Base-by-base conservation (phyloP, 2,113 vertebrate genomes). In the Synchiropus splendidus region DNA sequence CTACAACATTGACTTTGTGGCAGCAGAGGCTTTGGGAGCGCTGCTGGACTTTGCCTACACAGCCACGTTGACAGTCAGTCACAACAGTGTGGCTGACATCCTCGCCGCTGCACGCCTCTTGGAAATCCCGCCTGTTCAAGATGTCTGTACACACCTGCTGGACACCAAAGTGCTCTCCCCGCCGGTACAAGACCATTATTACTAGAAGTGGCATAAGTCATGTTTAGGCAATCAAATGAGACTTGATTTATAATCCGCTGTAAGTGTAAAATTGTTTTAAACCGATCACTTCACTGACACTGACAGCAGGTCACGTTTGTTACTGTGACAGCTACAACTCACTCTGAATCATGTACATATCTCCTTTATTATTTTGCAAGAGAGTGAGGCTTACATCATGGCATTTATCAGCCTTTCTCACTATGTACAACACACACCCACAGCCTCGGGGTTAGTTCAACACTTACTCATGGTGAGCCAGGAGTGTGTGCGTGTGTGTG, bases 1-100 rank as follows among this genome's bases (percentile, higher is more conserved):
- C 72, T 99, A 99, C 58, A 87, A 85, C 79, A 88, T 99, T 36
- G 95, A 99, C 87, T 99, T 99, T 58, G 89, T 97, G 76, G 86
- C 81, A 0, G 89, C 91, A 0, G 95, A 96, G 6, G 90, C 93
- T 1, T 81, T 99, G 57, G 89, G 89, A 1, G 92, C 94, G 0
- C 85, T 99, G 77, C 83, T 99, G 81, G 95, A 98, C 83, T 99
- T 97, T 66, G 95, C 92, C 70, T 99, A 99, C 83, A 97, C 94
- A 0, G 93, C 95, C 61, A 99, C 95, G 6, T 85, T 99, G 38
- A 98, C 92, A 1, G 86, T 97, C 77, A 98, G 91, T 83, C 92
- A 90, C 51, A 87, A 86, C 42, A 97, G 90, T 1, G 91, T 96
- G 77, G 84, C 84, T 1, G 94, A 93, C 73, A 92, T 99, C 80